A percentile compares a stretch with the other conserved stretches of the same genome.
Conservation (phyloP, 2,797 vertebrate species). For the Eutrigla gurnardus region DNA sequence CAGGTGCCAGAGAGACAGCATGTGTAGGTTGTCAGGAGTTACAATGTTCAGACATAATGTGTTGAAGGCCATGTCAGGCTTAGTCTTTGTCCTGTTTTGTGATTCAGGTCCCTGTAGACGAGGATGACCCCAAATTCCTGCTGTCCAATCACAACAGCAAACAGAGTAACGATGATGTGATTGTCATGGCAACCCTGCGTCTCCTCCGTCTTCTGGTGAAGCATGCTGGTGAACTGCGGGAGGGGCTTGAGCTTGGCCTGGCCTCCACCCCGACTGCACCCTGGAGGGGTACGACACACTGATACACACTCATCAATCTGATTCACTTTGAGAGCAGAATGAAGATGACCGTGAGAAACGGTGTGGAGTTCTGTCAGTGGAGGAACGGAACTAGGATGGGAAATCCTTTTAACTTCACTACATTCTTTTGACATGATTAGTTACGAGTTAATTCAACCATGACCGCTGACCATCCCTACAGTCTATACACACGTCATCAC, state of each 20-base stretch:
- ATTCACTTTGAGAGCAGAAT: background rate
- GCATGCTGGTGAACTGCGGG: conserved; percentile 95
- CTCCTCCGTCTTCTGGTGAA: conserved; percentile 94
- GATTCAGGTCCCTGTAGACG: conserved; percentile 89
- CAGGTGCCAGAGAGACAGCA: too few relatives aligned
- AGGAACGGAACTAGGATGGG: too few relatives aligned
- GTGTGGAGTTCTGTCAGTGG: too few relatives aligned
- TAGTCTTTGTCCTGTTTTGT: background rate
- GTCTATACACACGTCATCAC: too few relatives aligned
- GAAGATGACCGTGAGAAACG: background rate
- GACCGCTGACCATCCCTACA: too few relatives aligned
- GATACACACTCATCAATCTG: background rate
- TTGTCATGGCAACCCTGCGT: conserved; percentile 97
- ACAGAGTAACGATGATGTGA: conserved; percentile 97
- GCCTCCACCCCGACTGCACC: conserved; percentile 97
- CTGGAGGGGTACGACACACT: conserved; percentile 89
- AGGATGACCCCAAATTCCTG: conserved; percentile 92
- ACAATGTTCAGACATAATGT: too few relatives aligned
- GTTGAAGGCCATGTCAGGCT: too few relatives aligned
- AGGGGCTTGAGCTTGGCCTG: conserved; percentile 93
- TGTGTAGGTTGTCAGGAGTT: background rate
- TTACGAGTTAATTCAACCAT: too few relatives aligned
- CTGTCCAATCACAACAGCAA: conserved; percentile 87
- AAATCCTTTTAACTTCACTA: too few relatives aligned
- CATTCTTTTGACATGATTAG: too few relatives aligned